A percentile compares a stretch with the other conserved stretches of the same genome.
Conservation (phyloP, 1,140 invertebrate genomes). For the Drosophila bipectinata region DNA sequence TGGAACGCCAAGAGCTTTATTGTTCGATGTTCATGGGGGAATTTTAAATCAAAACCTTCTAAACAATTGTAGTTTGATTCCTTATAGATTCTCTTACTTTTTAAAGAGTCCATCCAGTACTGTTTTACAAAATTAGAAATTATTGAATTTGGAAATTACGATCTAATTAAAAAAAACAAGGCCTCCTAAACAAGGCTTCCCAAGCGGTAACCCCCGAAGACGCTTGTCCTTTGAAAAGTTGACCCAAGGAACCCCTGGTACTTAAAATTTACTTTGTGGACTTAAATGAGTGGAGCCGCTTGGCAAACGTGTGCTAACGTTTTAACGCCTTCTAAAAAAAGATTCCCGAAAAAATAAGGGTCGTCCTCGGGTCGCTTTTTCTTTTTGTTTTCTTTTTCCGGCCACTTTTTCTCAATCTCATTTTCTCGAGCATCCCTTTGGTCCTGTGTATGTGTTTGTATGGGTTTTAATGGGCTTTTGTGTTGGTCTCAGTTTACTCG, state of each 20-base stretch:
- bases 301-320: slow-evolving; percentile 48
- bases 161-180: slow-evolving; percentile 48
- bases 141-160: slow-evolving; percentile 38
- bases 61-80: too few relatives aligned
- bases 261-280: slow-evolving; percentile 37
- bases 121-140: neutral
- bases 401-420: slow-evolving; percentile 34
- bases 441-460: slow-evolving; percentile 18
- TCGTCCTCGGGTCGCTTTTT: slow-evolving; percentile 14
- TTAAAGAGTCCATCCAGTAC: neutral
- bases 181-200: neutral
- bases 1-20: slow-evolving; percentile 17
- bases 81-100: too few relatives aligned
- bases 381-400: slow-evolving; percentile 19
- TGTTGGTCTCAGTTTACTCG: slow-evolving; percentile 50
- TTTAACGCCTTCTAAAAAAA: slow-evolving; percentile 56
- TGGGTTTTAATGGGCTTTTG: slow-evolving; percentile 69
- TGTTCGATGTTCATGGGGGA: slow-evolving; percentile 4
- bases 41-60: slow-evolving; percentile 13
- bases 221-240: slow-evolving; percentile 5
- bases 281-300: slow-evolving; percentile 34
- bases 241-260: slow-evolving; percentile 15
- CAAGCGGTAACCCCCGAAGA: too few relatives aligned
- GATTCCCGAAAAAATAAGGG: slow-evolving; percentile 33
- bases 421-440: slow-evolving; percentile 23